Conservation (phyloP, 2,797 vertebrate genomes). For the Takifugu ocellatus region DNA sequence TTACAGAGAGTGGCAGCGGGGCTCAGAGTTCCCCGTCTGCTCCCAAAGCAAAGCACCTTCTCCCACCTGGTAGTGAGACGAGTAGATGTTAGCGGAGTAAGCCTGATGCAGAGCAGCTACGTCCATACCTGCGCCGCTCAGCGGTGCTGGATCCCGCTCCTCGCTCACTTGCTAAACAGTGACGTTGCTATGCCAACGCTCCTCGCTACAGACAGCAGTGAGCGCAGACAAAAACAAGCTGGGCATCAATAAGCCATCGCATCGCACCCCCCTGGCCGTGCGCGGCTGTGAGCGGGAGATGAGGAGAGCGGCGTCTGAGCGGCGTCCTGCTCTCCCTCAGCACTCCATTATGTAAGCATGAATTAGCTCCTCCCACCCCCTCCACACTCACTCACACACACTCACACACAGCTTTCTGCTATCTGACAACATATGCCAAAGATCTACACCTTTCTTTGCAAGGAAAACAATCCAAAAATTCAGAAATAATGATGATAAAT, state of each 20-base stretch:
- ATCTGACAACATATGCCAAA: constrained; percentile 1
- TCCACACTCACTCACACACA: not conserved
- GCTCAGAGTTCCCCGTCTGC: no score
- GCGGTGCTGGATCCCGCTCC: constrained; percentile 11
- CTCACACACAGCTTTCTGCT: constrained; percentile 20
- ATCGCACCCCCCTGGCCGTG: constrained; percentile 34
- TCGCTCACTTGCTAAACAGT: constrained; percentile 16
- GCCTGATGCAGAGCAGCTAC: constrained; percentile 67
- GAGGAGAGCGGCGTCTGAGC: constrained; percentile 32
- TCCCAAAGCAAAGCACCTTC: no score
- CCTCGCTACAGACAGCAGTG: constrained; percentile 16
- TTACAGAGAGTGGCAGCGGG: no score
- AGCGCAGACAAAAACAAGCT: constrained; percentile 39
- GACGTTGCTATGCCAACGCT: constrained; percentile 16
- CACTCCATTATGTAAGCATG: constrained; percentile 68
- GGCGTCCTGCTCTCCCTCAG: constrained; percentile 26
- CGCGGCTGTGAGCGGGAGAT: constrained; percentile 35
- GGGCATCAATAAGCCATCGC: constrained; percentile 73
- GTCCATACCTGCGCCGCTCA: constrained; percentile 66
- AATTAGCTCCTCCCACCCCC: constrained; percentile 65
- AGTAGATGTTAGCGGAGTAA: constrained; percentile 66
- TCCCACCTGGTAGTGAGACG: constrained; percentile 74
- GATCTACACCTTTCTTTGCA: constrained; percentile 1
- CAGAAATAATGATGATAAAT: not conserved
- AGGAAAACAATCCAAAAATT: constrained; percentile 2